Conservation (phyloP, 2,113 vertebrate species). For the Paramisgurnus dabryanus region DNA sequence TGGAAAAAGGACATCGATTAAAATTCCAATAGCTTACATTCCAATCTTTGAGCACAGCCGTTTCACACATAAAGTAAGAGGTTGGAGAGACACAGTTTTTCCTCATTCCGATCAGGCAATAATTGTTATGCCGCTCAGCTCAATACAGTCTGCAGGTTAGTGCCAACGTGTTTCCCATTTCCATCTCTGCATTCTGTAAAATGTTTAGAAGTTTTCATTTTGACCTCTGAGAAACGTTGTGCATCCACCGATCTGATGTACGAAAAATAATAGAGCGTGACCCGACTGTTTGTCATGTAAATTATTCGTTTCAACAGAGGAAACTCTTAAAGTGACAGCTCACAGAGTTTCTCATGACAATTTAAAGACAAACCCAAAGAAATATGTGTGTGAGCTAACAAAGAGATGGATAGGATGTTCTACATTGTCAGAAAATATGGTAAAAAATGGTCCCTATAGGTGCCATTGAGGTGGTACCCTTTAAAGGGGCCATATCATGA, state of each 20-base stretch:
- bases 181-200: neutral
- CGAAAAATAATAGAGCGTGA: slow-evolving; percentile 5
- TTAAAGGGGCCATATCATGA: too few species aligned
- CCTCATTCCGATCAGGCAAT: slow-evolving; percentile 4
- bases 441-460: too few species aligned
- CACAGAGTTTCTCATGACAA: too few species aligned
- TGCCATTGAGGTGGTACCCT: too few species aligned
- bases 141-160: slow-evolving; percentile 10
- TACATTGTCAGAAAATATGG: too few species aligned
- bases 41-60: slow-evolving; percentile 9
- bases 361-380: too few species aligned
- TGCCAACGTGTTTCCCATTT: slow-evolving; percentile 20
- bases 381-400: too few species aligned
- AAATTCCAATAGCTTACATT: neutral
- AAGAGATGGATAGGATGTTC: too few species aligned
- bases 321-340: neutral
- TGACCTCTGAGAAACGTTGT: slow-evolving; percentile 16
- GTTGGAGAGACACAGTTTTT: neutral
- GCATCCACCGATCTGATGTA: neutral
- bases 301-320: slow-evolving; percentile 18
- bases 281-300: slow-evolving; percentile 20
- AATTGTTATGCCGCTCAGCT: slow-evolving; percentile 29
- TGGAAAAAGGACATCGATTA: neutral
- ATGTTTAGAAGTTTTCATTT: neutral
- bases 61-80: neutral